Evolutionary conservation across 2,888 invertebrate species (phyloP), one percentile per base, ranked within the genome.

Genomic region (Eupithecia abbreviata): DNA sequence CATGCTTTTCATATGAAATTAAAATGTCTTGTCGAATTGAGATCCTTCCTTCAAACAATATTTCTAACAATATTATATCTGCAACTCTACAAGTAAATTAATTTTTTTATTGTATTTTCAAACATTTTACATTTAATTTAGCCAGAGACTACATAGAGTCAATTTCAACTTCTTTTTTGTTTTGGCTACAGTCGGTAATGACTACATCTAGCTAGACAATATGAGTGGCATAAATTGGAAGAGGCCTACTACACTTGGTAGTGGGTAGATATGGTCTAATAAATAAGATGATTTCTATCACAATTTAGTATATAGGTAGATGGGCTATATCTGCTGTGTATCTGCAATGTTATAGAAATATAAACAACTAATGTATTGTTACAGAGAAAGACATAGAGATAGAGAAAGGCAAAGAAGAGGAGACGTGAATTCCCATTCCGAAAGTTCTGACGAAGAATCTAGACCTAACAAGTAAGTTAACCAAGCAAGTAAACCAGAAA

Each of bases 401-500:
- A 91, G 95, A 89, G 94, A 95, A 82, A 89, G 95, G 81, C 94
- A 93, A 81, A 90, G 93, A 73, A 91, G 94, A 89, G 94, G 94
- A 80, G 78, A 78, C 10, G 82, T 93, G 86, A 88, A 93, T 89
- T 94, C 94, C 81, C 94, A 94, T 85, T 95, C 94, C 13, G 96
- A 96, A 84, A 96, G 96, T 90, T 96, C 96, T 12, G 96, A 96
- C 78, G 96, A 96, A 85, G 96, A 96, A 84, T 96, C 96, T 88
- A 95, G 95, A 82, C 95, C 95, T 88, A 94, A 95, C 87, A 96
- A 95, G 95, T 96, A 88, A 91, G 30, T 30, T 30, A 30, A 30
- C 30, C 30, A 30, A 30, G 30, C 30, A 30, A 30, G 30, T 30
- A 30, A 30, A 30, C 30, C 1, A 30, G 0, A 30, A 30, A 30